A percentile compares a stretch with the other conserved stretches of the same genome.
These are phyloP conservation scores for Leptonema lineaticorne DNA, from an alignment of 1,140 invertebrate species.

Conservation along the genomic window DNA sequence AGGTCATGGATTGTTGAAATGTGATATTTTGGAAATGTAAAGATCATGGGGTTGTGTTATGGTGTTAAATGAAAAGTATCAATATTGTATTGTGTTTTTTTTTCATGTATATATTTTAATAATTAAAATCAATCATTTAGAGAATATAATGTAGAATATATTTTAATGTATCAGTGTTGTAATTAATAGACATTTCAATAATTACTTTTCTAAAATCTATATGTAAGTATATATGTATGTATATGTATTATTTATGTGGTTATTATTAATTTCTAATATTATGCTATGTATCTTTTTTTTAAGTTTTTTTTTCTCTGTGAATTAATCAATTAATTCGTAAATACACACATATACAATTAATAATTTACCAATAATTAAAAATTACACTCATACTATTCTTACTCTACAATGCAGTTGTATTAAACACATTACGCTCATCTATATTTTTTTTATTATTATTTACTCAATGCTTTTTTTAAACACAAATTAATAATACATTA, in stretches of 20 bases:
- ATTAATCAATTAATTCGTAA: conserved; percentile 1
- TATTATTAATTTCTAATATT: no score
- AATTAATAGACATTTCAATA: conserved; percentile 27
- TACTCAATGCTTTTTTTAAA: neutral
- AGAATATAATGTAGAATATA: conserved; percentile 40
- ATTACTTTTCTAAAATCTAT: neutral
- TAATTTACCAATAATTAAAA: neutral
- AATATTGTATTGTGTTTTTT: conserved; percentile 40
- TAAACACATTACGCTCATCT: conserved; percentile 4
- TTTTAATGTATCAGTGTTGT: conserved; percentile 36
- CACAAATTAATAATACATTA: neutral
- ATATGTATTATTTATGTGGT: no score
- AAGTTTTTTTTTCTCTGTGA: no score
- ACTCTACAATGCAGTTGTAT: conserved; percentile 7
- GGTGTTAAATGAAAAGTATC: conserved; percentile 39
- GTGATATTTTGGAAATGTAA: neutral
- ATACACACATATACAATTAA: conserved; percentile 8
- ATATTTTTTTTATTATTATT: neutral
- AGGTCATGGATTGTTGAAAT: neutral
- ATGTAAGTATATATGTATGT: no score
- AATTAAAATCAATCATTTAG: conserved; percentile 38
- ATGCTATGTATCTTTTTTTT: conserved; percentile 1
- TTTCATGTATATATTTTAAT: no score
- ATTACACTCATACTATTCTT: conserved; percentile 6
- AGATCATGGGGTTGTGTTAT: conserved; percentile 19